phyloP scores from a whole-genome alignment of 23 tunicate genomes.

The Clavelina lepadiformis region DNA sequence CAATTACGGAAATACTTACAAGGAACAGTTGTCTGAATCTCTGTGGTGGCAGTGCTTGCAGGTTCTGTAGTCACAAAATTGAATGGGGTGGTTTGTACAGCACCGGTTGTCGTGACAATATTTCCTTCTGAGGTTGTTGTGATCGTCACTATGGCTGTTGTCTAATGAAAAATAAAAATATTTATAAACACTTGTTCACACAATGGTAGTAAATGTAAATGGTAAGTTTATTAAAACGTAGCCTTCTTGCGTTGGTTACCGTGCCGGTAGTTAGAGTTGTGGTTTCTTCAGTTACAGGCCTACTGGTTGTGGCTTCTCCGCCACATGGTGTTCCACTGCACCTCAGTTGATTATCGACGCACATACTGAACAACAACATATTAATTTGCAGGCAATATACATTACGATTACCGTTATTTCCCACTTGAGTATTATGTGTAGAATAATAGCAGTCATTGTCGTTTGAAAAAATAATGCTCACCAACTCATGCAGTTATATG shows the following conservation, averaged over 20 bases:
- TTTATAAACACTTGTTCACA: too few relatives aligned
- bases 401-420: too few relatives aligned
- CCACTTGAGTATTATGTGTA: too few relatives aligned
- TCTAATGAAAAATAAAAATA: too few relatives aligned
- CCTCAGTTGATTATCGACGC: slow-evolving; percentile 30
- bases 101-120: neutral
- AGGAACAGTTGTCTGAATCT: neutral
- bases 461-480: slow-evolving; percentile 20
- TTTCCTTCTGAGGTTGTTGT: neutral
- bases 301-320: slow-evolving; percentile 10
- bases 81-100: neutral
- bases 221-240: neutral
- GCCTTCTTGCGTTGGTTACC: neutral
- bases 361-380: slow-evolving; percentile 26
- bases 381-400: too few relatives aligned
- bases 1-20: neutral
- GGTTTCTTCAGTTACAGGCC: slow-evolving; percentile 1
- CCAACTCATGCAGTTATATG: slow-evolving; percentile 77
- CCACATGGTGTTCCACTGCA: slow-evolving; percentile 41
- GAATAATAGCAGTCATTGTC: too few relatives aligned
- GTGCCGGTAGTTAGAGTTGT: slow-evolving; percentile 2
- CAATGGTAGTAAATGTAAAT: neutral
- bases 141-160: neutral
- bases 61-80: neutral
- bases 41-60: neutral